Evolutionary conservation across 2,888 invertebrate species (phyloP).

Genomic region (Penaeus monodon): DNA sequence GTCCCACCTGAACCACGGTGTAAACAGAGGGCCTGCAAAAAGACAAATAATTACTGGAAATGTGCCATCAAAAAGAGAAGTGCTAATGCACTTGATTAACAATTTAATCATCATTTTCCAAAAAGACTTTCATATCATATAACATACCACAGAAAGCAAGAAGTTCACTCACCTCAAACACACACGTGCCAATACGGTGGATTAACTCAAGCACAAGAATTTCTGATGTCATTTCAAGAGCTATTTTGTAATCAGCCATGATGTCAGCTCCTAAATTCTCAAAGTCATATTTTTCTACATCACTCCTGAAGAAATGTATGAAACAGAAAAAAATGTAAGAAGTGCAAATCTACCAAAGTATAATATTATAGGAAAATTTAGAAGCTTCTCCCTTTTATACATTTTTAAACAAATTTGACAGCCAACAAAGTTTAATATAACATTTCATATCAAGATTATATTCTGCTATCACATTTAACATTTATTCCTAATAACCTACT

Average conservation of each 20-base stretch:
- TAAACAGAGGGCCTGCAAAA: slow-evolving; percentile 78
- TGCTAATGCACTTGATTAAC: neutral
- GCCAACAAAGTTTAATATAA: no score
- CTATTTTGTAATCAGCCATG: slow-evolving; percentile 79
- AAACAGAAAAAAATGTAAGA: neutral
- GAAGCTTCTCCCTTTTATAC: no score
- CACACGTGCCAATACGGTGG: slow-evolving; percentile 83
- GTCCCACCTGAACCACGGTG: slow-evolving; percentile 75
- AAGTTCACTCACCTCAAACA: slow-evolving; percentile 79
- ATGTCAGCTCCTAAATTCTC: slow-evolving; percentile 69
- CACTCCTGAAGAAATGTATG: slow-evolving; percentile 71
- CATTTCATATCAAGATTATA: no score
- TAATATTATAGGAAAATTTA: no score
- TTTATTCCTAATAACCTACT: no score
- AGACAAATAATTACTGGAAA: slow-evolving; percentile 19
- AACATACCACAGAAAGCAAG: neutral
- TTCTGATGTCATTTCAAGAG: slow-evolving; percentile 86
- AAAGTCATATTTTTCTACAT: slow-evolving; percentile 82
- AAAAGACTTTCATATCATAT: neutral
- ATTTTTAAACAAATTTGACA: no score
- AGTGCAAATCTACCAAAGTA: neutral
- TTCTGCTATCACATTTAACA: no score
- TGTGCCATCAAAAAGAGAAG: neutral
- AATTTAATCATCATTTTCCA: neutral
- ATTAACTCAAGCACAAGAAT: slow-evolving; percentile 83